phyloP scores from a whole-genome alignment of 2,888 invertebrate species.

The Drosophila pegasa region DNA sequence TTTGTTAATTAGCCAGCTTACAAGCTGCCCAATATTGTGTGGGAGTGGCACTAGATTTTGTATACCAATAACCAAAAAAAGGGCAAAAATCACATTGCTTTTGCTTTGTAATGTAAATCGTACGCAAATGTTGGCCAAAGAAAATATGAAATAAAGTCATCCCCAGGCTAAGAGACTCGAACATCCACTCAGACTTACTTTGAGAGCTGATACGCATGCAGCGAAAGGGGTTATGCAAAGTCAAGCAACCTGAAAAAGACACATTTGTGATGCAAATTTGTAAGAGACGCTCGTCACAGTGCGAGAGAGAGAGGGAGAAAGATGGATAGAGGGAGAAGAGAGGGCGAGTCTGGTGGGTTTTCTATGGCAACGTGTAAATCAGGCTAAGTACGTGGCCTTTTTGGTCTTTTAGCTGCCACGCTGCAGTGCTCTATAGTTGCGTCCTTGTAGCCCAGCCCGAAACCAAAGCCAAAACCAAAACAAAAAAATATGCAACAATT shows the following conservation, averaged over 20 bases:
- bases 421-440: conserved; percentile 40
- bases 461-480: conserved; percentile 5
- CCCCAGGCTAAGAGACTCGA: conserved; percentile 20
- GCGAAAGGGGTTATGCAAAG: conserved; percentile 78
- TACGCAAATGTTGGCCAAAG: conserved; percentile 74
- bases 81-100: conserved; percentile 44
- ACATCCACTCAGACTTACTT: conserved; percentile 36
- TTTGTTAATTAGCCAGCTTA: conserved; percentile 55
- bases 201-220: conserved; percentile 50
- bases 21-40: conserved; percentile 15
- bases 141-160: conserved; percentile 75
- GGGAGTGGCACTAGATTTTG: conserved; percentile 45
- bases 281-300: conserved; percentile 30
- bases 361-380: conserved; percentile 77
- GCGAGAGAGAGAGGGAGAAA: not conserved
- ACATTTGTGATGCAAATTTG: conserved; percentile 79
- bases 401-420: conserved; percentile 73
- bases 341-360: conserved; percentile 16
- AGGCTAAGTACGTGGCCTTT: conserved; percentile 79
- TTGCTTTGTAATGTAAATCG: conserved; percentile 75
- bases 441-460: conserved; percentile 8
- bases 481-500: conserved; percentile 70
- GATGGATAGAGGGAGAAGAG: too few relatives aligned
- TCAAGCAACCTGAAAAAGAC: conserved; percentile 81
- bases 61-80: conserved; percentile 37